These are phyloP conservation scores for Panthera tigris DNA, from an alignment of 2,113 vertebrate species.

Conservation along the genomic window DNA sequence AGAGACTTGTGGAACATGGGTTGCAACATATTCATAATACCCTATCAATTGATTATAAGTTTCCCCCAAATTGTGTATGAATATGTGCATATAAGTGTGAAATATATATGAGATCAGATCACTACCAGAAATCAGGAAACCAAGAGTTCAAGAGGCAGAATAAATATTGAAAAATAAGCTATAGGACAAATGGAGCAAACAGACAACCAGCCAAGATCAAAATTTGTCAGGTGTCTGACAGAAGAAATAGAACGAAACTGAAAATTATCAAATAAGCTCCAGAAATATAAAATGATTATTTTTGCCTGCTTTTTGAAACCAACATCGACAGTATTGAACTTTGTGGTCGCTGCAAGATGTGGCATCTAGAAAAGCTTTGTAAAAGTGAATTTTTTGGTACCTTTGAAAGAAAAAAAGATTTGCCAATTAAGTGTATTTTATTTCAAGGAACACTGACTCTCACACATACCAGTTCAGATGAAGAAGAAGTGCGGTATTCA, in stretches of 20 bases:
- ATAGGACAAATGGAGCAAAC: not conserved
- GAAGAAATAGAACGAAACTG: not conserved
- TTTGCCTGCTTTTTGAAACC: not conserved
- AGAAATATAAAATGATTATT: not conserved
- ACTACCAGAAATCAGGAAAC: not conserved
- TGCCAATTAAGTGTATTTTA: not conserved
- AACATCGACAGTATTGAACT: not conserved
- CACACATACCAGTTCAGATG: not conserved
- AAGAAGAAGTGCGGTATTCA: not conserved
- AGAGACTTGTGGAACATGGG: not conserved
- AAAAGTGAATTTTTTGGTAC: not conserved
- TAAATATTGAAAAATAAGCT: not conserved
- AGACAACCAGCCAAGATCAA: not conserved
- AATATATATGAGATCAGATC: not conserved
- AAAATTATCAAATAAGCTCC: not conserved
- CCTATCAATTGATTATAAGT: not conserved
- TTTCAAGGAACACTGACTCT: not conserved
- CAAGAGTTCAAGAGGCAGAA: not conserved
- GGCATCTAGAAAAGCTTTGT: not conserved
- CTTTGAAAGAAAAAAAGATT: not conserved
- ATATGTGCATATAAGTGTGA: not conserved
- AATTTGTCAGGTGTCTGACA: not conserved
- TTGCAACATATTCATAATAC: not conserved
- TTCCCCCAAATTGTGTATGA: not conserved
- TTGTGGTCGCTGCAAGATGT: not conserved